These are phyloP conservation scores for Anthoscopus minutus DNA, from an alignment of 2,113 vertebrate species.

Conservation along the genomic window DNA sequence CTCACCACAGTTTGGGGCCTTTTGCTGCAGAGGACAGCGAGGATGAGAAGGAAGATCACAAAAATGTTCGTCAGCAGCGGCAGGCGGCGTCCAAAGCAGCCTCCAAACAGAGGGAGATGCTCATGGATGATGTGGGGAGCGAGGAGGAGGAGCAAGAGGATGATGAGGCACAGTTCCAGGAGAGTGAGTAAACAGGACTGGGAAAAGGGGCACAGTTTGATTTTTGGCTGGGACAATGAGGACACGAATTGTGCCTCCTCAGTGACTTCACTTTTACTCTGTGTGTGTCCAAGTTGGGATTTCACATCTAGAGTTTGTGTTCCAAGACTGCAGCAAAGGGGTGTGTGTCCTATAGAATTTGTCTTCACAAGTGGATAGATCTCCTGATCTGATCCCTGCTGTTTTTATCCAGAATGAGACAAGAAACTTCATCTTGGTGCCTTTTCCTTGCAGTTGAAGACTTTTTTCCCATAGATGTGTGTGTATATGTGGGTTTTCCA, in stretches of 20 bases:
- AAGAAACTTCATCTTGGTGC: not conserved
- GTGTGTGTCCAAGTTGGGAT: rapidly evolving
- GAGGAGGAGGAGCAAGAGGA: constrained; percentile 93
- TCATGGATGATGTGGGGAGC: constrained; percentile 91
- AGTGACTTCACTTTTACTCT: rapidly evolving
- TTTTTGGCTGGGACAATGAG: not conserved
- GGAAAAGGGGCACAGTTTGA: not conserved
- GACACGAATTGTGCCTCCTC: not conserved
- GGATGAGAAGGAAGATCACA: constrained; percentile 91
- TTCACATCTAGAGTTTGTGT: not conserved
- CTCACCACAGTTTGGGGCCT: not conserved
- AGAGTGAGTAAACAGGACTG: constrained; percentile 77
- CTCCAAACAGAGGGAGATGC: constrained; percentile 96
- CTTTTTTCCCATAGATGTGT: constrained; percentile 2
- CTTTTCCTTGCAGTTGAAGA: constrained; percentile 67
- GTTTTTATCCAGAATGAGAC: not conserved
- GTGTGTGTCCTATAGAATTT: not conserved
- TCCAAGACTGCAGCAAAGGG: not conserved
- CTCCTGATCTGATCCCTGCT: not conserved
- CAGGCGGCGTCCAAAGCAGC: constrained; percentile 97
- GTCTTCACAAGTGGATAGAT: no score
- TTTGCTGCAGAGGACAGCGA: constrained; percentile 87
- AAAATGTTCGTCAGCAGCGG: constrained; percentile 90
- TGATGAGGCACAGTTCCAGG: constrained; percentile 84
- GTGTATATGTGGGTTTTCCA: not conserved